Base-by-base conservation (phyloP, 2,797 vertebrate species). In the Silurus lanzhouensis region DNA sequence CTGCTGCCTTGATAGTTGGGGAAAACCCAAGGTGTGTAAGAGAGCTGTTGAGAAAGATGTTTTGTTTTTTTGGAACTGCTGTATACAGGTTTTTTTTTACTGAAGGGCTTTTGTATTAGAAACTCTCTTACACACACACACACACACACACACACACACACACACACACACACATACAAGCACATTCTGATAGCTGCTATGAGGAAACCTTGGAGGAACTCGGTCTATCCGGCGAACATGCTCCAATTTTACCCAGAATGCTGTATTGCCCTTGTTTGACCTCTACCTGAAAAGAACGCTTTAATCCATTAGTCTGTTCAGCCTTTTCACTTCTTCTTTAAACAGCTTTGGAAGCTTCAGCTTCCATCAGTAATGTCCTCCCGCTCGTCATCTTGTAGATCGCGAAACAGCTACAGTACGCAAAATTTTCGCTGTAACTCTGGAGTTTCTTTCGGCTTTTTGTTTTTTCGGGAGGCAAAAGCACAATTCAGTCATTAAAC, bases 51-150 rank as follows among this genome's bases (percentile, higher is more conserved):
- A 52, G 48, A 52, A 52, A 52, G 10, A 52, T 52, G 6, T 52
- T 3, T 52, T 52, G 63, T 58, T 48, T 77, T 86, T 83, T 83
- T 52, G 38, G 38, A 52, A 81, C 78, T 87, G 66, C 84, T 61
- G 27, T 75, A 72, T 2, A 84, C 80, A 13, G 9, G 7, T 38
- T 52, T 25, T 38, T 25, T 12, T 84, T 70, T 79, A 44, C 75
- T 67, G 68, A 76, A 82, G 70, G 52, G 57, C 71, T 82, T 66
- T 52, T 57, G 78, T 63, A 74, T 72, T 81, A 27, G n/a, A 19
- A 25, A 57, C n/a, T 27, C 19, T 61, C 58, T 58, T 17, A 46
- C 10, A 78, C 31, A 61, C 20, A 31, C 55, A 58, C 25, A 20
- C 27, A 77, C 55, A 58, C 38, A 46, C 6, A 3, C 20, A 74